Base-by-base conservation (phyloP, 1,140 invertebrate genomes). In the Lepidotrigona ventralis region DNA sequence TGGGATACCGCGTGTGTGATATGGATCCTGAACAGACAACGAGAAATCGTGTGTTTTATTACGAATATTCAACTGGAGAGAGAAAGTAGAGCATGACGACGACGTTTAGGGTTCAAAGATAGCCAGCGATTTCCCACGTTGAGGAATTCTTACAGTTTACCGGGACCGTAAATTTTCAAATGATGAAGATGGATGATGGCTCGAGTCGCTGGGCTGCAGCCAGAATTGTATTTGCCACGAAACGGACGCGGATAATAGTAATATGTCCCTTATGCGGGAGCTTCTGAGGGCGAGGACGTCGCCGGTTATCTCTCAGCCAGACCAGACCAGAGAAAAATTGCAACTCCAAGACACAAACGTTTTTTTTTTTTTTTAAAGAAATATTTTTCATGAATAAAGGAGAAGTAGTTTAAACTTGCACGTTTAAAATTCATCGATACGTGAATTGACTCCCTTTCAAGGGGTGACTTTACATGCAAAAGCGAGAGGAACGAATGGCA, bases 131-230 rank as follows among this genome's bases (percentile, higher is more conserved):
- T 66, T 66, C 33, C 64, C 21, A 23, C 26, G 70, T 46, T 11
- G 70, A 39, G 70, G 63, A 74, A 74, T 54, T 64, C 74, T 81
- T 64, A 39, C 3, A 33, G 14, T 19, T 3, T 23, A 21, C 26
- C 64, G 46, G 23, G 29, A 74, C 11, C 58, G 26, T 74, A 74
- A 81, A 81, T 74, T 74, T 51, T 53, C 54, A 74, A 74, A 81
- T 60, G 46, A 81, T 81, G 46, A 81, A 74, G 79, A 81, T 74
- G 71, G 79, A 81, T 81, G 79, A 64, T 15, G 46, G 21, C 11
- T 66, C n/a, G 56, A 12, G 46, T 23, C 19, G 26, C 9, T 1
- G 26, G 6, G 60, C 11, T 66, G 29, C 51, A 64, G 74, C 29
- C 54, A 66, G 72, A 74, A 63, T 81, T 74, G 51, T 64, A 81